Percentiles rank a stretch among this genome's conserved stretches.
Evolutionary conservation across 2,113 vertebrate genomes (phyloP).

Genomic region (Mesocricetus auratus): DNA sequence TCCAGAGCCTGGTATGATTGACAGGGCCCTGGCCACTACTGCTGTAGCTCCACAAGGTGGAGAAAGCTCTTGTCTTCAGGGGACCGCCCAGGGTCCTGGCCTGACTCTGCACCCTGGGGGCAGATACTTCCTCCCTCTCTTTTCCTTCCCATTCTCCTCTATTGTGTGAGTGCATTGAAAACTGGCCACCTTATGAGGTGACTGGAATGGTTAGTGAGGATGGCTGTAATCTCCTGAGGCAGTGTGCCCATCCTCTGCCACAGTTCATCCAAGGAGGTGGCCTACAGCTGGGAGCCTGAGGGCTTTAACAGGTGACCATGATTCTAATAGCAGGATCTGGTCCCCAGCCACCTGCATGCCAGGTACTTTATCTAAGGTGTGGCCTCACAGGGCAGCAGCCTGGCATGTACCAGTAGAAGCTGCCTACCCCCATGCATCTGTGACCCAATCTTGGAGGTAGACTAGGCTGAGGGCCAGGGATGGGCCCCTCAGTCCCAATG

Average conservation of each 20-base stretch:
- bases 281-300: background rate
- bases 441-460: background rate
- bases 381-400: background rate
- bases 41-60: background rate
- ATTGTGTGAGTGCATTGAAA: background rate
- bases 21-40: background rate
- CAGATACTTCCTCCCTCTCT: too few species aligned
- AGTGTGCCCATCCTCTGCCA: background rate
- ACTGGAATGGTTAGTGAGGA: background rate
- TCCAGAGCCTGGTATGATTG: background rate
- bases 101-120: too few species aligned
- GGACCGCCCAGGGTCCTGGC: rapidly evolving
- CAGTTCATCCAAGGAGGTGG: background rate
- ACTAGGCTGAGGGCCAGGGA: background rate
- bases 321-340: background rate
- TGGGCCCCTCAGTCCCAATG: background rate
- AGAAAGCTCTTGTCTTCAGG: too few species aligned
- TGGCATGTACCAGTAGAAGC: background rate
- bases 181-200: background rate
- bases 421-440: background rate
- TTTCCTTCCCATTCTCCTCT: background rate
- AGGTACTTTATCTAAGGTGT: background rate
- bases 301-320: background rate
- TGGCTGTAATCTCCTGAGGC: background rate
- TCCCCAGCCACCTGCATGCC: background rate